Base-by-base conservation (phyloP, 2,888 invertebrate species). In the Stenotaenia linearis region DNA sequence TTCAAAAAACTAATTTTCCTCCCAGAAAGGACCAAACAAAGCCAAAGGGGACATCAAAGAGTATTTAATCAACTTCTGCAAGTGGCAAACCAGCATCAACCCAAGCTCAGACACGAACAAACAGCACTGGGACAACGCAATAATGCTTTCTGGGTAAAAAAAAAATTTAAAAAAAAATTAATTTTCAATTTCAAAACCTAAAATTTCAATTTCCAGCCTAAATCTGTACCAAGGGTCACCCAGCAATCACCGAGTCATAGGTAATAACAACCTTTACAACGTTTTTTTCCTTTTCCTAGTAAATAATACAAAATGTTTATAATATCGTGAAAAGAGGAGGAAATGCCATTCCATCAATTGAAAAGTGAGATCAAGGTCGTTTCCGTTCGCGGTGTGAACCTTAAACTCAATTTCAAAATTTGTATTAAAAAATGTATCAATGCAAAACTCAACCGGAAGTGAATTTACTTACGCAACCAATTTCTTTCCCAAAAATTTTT, bases 41-140 rank as follows among this genome's bases (percentile, higher is more conserved):
- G 82, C 82, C 23, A 80, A 81, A 9, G 86, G 85, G 6, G 83
- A 85, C 79, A 86, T 86, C 7, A 84, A 85, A 76, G 81, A 82
- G 28, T 86, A 86, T 82, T 81, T 86, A 77, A 83, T 84, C 32
- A 85, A 85, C 32, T 86, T 86, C 82, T 86, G 86, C 79, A 81
- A 82, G 0, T 85, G 85, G 85, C 85, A 85, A 81, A 78, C 77
- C 7, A 79, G 77, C 18, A 79, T 80, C 25, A 82, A 82, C 77
- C 82, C 81, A 18, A 40, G 81, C 45, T 82, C 82, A 32, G 81
- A 78, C 2, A 82, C 82, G 10, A 75, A 79, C 6, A 81, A 81
- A 40, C 81, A 81, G 5, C 83, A 83, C 37, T 86, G 86, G 86
- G 86, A 86, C 79, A 86, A 86, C 80, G 86, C 85, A 1, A 81